Evolutionary conservation across 2,797 vertebrate genomes (phyloP), one percentile per base, ranked within the genome.

Genomic region (Brachyrhaphis roseni): DNA sequence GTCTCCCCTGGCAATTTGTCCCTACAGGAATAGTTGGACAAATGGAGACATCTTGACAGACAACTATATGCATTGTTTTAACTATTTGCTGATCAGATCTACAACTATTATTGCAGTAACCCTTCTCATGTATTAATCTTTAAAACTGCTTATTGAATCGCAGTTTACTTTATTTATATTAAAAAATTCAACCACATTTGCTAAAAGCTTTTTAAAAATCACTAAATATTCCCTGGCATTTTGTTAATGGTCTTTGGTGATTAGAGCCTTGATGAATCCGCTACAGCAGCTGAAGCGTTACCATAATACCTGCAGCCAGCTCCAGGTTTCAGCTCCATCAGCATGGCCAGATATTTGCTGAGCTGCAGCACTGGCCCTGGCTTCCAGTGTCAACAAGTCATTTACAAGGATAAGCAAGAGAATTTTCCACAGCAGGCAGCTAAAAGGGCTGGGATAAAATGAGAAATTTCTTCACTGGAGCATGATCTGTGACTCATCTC

Each of bases 371-470:
- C 47, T 70, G 77, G 81, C 72, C 55, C 26, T 20, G 12, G 53
- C 28, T 75, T 51, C 55, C 75, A 81, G 76, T 86, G 86, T 90
- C 88, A 88, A 89, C 79, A 79, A 86, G 85, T 82, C 36, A 77
- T 90, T 90, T 77, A 77, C 53, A 74, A 20, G 82, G 77, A 82
- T 82, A 80, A 86, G 82, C 53, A 15, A 55, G 66, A 84, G n/a
- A 66, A 75, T 79, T 89, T 68, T 70, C 74, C 72, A 75, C 81
- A 88, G 85, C 62, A 20, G 77, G 77, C 51, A 34, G 76, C 51
- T 75, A 16, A 74, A 77, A 78, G 66, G 23, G 39, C 62, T 45
- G 64, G 46, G 41, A 75, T 7, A 71, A 75, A 80, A 83, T 31
- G 13, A 73, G 68, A 71, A 45, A 45, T 71, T 13, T 71, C 39